A percentile compares a stretch with the other conserved stretches of the same genome.
Conservation (phyloP, 2,113 vertebrate species). For the Dipodomys spectabilis region DNA sequence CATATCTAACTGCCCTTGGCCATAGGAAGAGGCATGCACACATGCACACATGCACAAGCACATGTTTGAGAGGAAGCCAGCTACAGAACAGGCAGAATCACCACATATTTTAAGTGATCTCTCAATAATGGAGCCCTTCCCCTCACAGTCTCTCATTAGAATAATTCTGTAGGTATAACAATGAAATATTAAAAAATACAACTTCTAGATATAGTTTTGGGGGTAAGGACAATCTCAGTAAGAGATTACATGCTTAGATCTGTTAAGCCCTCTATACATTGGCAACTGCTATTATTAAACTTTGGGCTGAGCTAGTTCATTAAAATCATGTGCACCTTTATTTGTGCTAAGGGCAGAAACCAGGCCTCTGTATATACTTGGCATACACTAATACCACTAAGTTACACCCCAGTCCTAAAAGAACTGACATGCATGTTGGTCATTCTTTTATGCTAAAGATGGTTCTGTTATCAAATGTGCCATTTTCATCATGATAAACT, state of each 20-base stretch:
- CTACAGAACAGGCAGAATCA: neutral
- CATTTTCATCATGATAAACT: neutral
- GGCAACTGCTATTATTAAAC: neutral
- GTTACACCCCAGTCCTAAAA: neutral
- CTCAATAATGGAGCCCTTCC: neutral
- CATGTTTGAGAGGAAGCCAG: neutral
- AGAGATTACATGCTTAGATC: neutral
- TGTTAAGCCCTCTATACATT: neutral
- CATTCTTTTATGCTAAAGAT: neutral
- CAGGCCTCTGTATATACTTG: neutral
- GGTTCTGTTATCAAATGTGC: neutral
- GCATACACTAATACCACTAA: neutral
- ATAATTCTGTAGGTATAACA: neutral
- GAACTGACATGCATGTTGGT: neutral
- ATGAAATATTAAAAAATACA: conserved; percentile 2
- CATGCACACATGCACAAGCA: neutral
- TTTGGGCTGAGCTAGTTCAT: neutral
- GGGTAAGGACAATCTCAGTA: neutral
- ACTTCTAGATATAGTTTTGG: neutral
- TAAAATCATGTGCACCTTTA: neutral
- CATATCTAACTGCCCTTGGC: neutral
- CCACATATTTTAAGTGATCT: neutral
- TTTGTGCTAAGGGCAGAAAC: neutral
- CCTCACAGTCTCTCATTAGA: conserved; percentile 20
- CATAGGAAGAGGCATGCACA: neutral